Base-by-base conservation (phyloP, 2,113 vertebrate species). In the Pseudorhombus dupliciocellatus region DNA sequence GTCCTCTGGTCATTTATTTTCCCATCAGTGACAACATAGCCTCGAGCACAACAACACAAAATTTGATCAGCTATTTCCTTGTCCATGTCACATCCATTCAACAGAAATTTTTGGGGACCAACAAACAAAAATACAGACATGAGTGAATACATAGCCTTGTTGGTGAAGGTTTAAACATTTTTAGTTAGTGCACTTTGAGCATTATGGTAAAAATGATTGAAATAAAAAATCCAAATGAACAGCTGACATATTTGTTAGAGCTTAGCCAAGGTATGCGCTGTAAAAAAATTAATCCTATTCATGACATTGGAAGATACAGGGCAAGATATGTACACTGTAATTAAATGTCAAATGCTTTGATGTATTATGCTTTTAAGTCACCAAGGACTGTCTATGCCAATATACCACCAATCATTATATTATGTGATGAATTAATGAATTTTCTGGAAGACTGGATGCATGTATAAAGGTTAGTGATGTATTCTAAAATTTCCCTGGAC, bases 321-420 rank as follows among this genome's bases (percentile, higher is more conserved):
- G 42, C 18, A 4, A 0, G 42, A 46, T 46, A 18, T 46, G 42
- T 46, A 16, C 4, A 46, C 18, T 46, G 16, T 46, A 46, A 18
- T 46, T 7, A 5, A 18, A 18, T 46, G 42, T 18, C 15, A 46
- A 46, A 46, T 2, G 42, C 42, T 46, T 18, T 46, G 42, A 46
- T 46, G 42, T 7, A 59, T 25, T 34, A 31, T 54, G 26, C 12
- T 55, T 30, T 58, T 70, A 18, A 54, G 53, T 68, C 26, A 68
- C 54, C 44, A 25, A 55, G 42, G 53, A 11, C 5, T 59, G 53
- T 56, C 26, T 52, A 31, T 67, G 37, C 67, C n/a, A 60, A 60
- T 48, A 71, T 34, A 28, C 24, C 24, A 44, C 25, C 8, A 64
- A 44, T 67, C 40, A 74, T 71, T 61, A 62, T 55, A 28, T 73